Evolutionary conservation across 1,140 invertebrate species (phyloP).

Genomic region (Caerostris darwini): DNA sequence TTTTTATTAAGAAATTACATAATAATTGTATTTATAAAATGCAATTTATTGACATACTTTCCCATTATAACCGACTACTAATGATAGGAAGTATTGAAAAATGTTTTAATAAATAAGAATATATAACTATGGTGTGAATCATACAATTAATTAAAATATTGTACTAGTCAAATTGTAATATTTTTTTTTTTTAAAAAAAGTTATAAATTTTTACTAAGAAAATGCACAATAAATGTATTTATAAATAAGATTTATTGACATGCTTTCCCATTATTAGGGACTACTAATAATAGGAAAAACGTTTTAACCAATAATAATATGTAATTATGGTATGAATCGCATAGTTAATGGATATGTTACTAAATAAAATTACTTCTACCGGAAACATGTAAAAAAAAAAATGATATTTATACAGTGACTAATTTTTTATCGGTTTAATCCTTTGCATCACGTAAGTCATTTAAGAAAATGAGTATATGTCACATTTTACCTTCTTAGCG

Average conservation of each 20-base stretch:
- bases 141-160: neutral
- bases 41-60: no score
- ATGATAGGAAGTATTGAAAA: no score
- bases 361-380: neutral
- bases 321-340: neutral
- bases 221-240: no score
- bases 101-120: neutral
- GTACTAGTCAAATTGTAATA: no score
- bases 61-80: no score
- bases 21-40: no score
- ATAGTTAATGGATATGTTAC: neutral
- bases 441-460: neutral
- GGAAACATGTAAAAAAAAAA: neutral
- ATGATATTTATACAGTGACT: neutral
- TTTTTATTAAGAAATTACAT: no score
- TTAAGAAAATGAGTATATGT: constrained; percentile 25
- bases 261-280: no score
- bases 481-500: neutral
- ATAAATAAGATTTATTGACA: no score
- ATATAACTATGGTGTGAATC: neutral
- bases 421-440: neutral
- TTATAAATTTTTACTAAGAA: no score
- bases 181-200: no score
- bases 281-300: no score
- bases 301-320: neutral